phyloP scores from a whole-genome alignment of 2,797 vertebrate genomes.

The Peromyscus attwateri region DNA sequence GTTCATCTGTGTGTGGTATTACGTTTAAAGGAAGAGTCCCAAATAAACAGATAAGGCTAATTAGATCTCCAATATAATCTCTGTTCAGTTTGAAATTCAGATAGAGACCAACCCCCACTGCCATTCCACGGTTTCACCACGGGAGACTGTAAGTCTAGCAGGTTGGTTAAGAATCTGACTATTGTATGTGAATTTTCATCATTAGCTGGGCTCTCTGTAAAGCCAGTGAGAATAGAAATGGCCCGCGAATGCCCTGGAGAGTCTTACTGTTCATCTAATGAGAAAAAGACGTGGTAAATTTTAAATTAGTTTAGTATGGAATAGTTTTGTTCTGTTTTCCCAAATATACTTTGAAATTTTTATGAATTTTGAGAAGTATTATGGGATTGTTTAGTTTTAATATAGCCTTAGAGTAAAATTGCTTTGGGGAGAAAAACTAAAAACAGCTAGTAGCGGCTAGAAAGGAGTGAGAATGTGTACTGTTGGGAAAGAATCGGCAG shows the following conservation, averaged over 20 bases:
- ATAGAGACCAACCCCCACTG: slow-evolving; percentile 7
- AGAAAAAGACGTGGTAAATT: slow-evolving; percentile 68
- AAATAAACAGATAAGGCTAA: background rate
- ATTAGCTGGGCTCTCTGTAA: slow-evolving; percentile 54
- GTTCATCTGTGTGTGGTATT: background rate
- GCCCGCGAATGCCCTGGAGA: slow-evolving; percentile 62
- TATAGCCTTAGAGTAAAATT: slow-evolving; percentile 52
- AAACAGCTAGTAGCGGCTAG: background rate
- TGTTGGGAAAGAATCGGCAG: background rate
- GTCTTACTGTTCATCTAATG: slow-evolving; percentile 67
- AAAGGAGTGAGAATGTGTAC: background rate
- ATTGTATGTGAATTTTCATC: background rate
- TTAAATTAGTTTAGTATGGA: slow-evolving; percentile 30
- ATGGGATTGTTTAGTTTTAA: slow-evolving; percentile 51
- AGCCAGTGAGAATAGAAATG: slow-evolving; percentile 62
- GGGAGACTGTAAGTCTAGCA: background rate
- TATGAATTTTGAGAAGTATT: slow-evolving; percentile 53
- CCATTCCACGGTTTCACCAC: background rate
- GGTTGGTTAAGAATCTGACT: slow-evolving; percentile 67
- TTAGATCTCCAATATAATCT: background rate
- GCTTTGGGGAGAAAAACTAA: slow-evolving; percentile 28
- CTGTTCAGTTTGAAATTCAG: background rate
- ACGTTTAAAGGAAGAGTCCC: background rate
- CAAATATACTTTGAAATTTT: slow-evolving; percentile 6
- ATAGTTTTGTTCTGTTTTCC: slow-evolving; percentile 47